These are phyloP conservation scores for Pollicipes pollicipes DNA, from an alignment of 1,140 invertebrate genomes.

Conservation along the genomic window DNA sequence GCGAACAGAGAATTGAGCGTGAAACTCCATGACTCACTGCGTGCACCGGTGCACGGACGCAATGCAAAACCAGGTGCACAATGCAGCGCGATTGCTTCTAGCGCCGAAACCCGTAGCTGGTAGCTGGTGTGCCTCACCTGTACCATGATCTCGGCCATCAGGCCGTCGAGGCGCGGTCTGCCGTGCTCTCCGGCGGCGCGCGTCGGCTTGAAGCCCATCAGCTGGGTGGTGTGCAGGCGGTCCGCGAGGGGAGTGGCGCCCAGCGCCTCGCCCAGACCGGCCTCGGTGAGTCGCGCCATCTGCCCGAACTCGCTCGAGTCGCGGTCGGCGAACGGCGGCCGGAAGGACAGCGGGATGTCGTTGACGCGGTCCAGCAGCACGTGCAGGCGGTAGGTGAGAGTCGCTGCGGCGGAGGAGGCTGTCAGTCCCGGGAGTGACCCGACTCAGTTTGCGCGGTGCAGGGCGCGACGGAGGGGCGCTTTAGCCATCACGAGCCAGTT, in stretches of 20 bases:
- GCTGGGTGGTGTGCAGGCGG: background rate
- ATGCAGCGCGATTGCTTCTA: no score
- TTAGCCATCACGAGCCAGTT: no score
- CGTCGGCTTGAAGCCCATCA: background rate
- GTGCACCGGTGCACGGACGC: no score
- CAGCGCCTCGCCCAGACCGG: slow-evolving; percentile 15
- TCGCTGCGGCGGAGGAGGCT: slow-evolving; percentile 10
- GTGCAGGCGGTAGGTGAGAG: slow-evolving; percentile 14
- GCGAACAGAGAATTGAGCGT: no score
- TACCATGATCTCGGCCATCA: slow-evolving; percentile 18
- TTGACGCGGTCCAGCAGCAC: slow-evolving; percentile 17
- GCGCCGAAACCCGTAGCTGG: no score
- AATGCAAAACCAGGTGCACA: no score
- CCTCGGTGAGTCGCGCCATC: slow-evolving; percentile 12
- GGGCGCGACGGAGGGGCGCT: no score
- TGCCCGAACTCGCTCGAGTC: slow-evolving; percentile 14
- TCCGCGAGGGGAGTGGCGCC: slow-evolving; percentile 10
- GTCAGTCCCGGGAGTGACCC: background rate
- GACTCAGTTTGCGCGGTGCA: no score
- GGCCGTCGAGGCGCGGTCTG: slow-evolving; percentile 4
- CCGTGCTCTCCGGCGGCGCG: no score
- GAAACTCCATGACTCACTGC: no score
- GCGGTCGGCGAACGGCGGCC: slow-evolving; percentile 14
- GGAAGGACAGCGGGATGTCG: slow-evolving; percentile 14
- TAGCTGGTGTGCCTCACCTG: slow-evolving; percentile 4